Percentiles rank a stretch among this genome's conserved stretches.
Conservation (phyloP, 2,113 vertebrate genomes). For the Ellobius talpinus region DNA sequence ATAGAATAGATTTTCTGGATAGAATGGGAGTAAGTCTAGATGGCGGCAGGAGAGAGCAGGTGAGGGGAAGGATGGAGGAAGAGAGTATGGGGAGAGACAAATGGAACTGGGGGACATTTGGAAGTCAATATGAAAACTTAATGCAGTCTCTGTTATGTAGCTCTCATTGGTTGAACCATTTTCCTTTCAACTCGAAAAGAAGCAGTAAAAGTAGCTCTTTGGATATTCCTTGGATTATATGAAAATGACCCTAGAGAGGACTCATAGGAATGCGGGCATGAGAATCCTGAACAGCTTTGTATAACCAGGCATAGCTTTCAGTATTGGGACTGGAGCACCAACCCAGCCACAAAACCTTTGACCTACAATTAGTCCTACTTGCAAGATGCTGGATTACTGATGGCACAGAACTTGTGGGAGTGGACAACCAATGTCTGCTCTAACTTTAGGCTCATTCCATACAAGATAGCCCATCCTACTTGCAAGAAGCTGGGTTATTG, state of each 20-base stretch:
- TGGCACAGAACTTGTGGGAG: not conserved
- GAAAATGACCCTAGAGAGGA: not conserved
- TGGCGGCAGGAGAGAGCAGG: no score
- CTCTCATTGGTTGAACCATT: no score
- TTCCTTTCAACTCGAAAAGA: no score
- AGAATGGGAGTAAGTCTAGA: no score
- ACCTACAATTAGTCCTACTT: not conserved
- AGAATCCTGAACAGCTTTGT: not conserved
- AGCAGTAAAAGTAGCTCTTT: no score
- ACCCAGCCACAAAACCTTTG: not conserved
- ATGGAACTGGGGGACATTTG: no score
- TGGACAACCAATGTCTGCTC: not conserved
- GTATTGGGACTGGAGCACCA: not conserved
- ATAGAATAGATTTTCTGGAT: no score
- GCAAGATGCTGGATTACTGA: not conserved
- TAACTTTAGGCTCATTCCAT: not conserved
- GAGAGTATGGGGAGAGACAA: no score
- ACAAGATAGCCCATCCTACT: not conserved
- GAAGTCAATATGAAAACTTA: no score
- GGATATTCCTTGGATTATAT: not conserved
- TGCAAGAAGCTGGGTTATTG: no score
- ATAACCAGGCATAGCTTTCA: not conserved
- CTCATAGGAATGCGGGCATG: not conserved
- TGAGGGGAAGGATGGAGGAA: no score
- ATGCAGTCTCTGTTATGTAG: no score